phyloP scores from a whole-genome alignment of 2,888 invertebrate genomes.

The Scaptomyza caliginosa region DNA sequence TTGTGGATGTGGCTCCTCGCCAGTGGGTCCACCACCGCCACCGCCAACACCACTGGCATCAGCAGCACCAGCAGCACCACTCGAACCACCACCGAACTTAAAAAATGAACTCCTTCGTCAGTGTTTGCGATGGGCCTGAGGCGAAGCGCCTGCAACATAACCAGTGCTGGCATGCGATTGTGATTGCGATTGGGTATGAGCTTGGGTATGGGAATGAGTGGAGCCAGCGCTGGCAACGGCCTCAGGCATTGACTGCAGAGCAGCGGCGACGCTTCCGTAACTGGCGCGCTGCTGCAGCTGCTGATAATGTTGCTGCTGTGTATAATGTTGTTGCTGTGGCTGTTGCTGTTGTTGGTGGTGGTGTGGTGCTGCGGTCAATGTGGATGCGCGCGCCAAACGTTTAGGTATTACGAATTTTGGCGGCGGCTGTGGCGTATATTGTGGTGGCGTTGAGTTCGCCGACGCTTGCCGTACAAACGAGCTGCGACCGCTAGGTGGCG shows the following conservation, averaged over 20 bases:
- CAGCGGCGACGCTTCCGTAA: slow-evolving; percentile 74
- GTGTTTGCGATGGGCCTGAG: slow-evolving; percentile 81
- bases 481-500: slow-evolving; percentile 57
- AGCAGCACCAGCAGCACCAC: slow-evolving; percentile 39
- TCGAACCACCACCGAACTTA: slow-evolving; percentile 66
- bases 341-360: slow-evolving; percentile 16
- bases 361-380: slow-evolving; percentile 53
- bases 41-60: slow-evolving; percentile 31
- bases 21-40: slow-evolving; percentile 66
- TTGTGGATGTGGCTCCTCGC: slow-evolving; percentile 75
- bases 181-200: neutral
- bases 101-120: slow-evolving; percentile 84
- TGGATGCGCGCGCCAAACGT: slow-evolving; percentile 80
- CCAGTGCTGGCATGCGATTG: slow-evolving; percentile 36
- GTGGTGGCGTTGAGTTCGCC: slow-evolving; percentile 83
- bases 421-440: slow-evolving; percentile 83
- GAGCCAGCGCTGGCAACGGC: slow-evolving; percentile 38
- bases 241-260: slow-evolving; percentile 64
- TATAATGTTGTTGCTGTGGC: slow-evolving; percentile 4
- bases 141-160: slow-evolving; percentile 64
- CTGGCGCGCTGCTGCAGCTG: slow-evolving; percentile 68
- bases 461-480: slow-evolving; percentile 82
- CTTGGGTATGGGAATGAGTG: slow-evolving; percentile 4
- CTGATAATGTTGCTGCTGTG: slow-evolving; percentile 25
- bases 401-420: slow-evolving; percentile 84